phyloP scores from a whole-genome alignment of 2,113 vertebrate species.

The Megaleporinus macrocephalus region DNA sequence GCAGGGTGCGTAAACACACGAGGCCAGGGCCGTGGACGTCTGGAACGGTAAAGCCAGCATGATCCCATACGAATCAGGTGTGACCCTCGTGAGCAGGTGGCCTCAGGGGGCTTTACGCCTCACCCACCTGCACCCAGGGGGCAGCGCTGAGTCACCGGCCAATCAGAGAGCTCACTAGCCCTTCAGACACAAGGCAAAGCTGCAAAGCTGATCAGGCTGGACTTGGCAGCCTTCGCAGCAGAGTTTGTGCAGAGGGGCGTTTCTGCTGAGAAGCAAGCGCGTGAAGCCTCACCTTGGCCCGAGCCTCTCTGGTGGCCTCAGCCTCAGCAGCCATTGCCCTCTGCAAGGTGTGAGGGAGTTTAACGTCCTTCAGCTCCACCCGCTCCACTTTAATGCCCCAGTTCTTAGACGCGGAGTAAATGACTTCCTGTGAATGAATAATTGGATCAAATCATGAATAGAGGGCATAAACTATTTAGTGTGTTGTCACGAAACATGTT shows the following conservation, averaged over 20 bases:
- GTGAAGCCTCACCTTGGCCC: constrained; percentile 64
- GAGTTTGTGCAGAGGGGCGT: constrained; percentile 14
- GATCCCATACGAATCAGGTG: background rate
- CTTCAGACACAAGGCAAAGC: constrained; percentile 44
- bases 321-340: constrained; percentile 72
- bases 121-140: constrained; percentile 1
- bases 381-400: constrained; percentile 72
- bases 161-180: constrained; percentile 20
- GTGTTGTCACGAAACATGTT: no score
- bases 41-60: background rate
- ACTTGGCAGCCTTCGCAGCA: constrained; percentile 10
- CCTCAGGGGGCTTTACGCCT: constrained; percentile 16
- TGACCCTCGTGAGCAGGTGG: constrained; percentile 17
- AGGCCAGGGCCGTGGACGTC: background rate
- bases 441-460: background rate
- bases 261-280: background rate
- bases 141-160: constrained; percentile 6
- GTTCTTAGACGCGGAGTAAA: constrained; percentile 56
- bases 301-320: constrained; percentile 65
- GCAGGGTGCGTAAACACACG: background rate
- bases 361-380: constrained; percentile 70
- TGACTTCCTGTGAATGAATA: constrained; percentile 55
- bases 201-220: constrained; percentile 44
- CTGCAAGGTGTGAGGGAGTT: constrained; percentile 62
- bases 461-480: background rate